Evolutionary conservation across 1,140 invertebrate genomes (phyloP), one percentile per base, ranked within the genome.

Genomic region (Zaprionus inermis): DNA sequence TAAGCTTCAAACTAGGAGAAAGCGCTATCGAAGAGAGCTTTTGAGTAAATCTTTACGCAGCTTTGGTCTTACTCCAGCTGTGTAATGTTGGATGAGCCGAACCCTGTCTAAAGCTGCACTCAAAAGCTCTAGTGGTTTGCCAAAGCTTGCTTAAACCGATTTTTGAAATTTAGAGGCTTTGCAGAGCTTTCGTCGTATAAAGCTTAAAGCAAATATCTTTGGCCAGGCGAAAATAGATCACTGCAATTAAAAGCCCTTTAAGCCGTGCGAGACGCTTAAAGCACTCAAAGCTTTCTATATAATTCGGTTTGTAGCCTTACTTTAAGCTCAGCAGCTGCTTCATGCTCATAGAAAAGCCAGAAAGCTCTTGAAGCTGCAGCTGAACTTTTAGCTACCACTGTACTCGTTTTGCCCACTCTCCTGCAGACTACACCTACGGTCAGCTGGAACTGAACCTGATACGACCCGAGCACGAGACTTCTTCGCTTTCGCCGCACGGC

Each of bases 401-500:
- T 20, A 49, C 9, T 3, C 18, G 7, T 18, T 20, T 7, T 20
- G 14, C 44, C 0, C 18, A 20, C 28, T 46, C 12, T 56, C 34
- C 10, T 6, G 11, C 28, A 91, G 90, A 91, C 44, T 91, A 72
- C 22, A 59, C 44, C 66, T 91, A 91, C 10, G 81, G 78, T 0
- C 83, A 91, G 7, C 63, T 91, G 64, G 90, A 91, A 49, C 32
- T 89, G 9, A 91, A 91, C 68, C 69, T 91, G 2, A 77, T 91
- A 63, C 72, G 84, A 12, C 86, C 86, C 16, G 90, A 91, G 14
- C 74, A 70, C 12, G 79, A 91, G 56, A 69, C 64, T 5, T 76
- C 76, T 20, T 58, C 65, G 11, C 28, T 70, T 49, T 10, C 57
- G 41, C 70, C 55, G 12, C 80, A 78, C 16, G 30, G 58, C 38